Evolutionary conservation across 2,888 invertebrate genomes (phyloP).

Genomic region (Leptinotarsa juncta): DNA sequence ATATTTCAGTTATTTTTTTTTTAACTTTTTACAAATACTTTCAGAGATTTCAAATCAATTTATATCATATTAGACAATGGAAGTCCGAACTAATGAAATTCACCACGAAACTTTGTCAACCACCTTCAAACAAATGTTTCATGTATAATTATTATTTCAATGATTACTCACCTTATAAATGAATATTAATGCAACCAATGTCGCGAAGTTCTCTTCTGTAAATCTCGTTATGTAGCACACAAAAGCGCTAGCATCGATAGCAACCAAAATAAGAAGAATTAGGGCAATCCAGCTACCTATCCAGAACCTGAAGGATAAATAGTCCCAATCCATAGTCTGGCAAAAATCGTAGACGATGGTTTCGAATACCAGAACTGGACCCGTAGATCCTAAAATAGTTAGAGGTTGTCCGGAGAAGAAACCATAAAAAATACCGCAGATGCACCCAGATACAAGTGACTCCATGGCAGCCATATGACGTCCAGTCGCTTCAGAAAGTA

Average conservation of each 20-base stretch:
- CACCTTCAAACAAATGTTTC: no score
- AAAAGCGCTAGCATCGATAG: slow-evolving; percentile 94
- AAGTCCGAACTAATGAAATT: no score
- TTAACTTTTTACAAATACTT: no score
- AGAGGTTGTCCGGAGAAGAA: slow-evolving; percentile 96
- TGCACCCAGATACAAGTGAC: slow-evolving; percentile 88
- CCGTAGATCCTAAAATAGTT: slow-evolving; percentile 94
- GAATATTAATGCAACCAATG: slow-evolving; percentile 96
- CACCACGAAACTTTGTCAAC: no score
- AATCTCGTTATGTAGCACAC: slow-evolving; percentile 98
- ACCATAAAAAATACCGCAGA: slow-evolving; percentile 93
- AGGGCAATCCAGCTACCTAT: slow-evolving; percentile 94
- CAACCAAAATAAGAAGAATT: slow-evolving; percentile 88
- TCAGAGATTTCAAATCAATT: no score
- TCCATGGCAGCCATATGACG: slow-evolving; percentile 92
- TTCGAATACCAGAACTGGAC: slow-evolving; percentile 97
- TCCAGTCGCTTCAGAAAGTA: slow-evolving; percentile 93
- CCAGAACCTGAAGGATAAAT: slow-evolving; percentile 95
- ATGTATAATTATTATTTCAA: no score
- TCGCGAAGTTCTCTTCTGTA: slow-evolving; percentile 98
- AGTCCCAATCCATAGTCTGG: slow-evolving; percentile 83
- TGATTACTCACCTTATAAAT: slow-evolving; percentile 84
- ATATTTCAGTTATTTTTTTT: no score
- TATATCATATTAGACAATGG: no score
- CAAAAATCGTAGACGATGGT: slow-evolving; percentile 96